Base-by-base conservation (phyloP, 1,140 invertebrate species). In the Rhyzopertha dominica region DNA sequence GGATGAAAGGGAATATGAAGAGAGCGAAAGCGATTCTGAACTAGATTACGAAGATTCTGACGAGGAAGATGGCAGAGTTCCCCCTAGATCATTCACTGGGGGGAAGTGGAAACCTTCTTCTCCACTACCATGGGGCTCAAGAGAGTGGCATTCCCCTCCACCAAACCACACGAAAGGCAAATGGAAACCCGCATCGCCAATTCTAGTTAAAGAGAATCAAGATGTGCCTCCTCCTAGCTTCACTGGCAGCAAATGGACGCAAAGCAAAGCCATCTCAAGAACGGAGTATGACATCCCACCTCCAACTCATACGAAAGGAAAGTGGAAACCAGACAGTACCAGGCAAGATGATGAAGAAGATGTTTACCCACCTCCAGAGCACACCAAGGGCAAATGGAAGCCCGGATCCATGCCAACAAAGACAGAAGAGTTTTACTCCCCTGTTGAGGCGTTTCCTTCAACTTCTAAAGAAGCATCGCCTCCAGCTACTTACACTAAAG, bases 111-210 rank as follows among this genome's bases (percentile, higher is more conserved):
- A 72, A 54, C 67, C 70, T 3, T 48, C 56, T 5, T 62, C 59
- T 5, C 58, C 55, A 29, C 63, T 71, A 34, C 62, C 65, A 30
- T 68, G 71, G 47, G 22, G 38, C 28, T 34, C 14, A 10, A 39
- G 19, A 9, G 59, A 62, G 14, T 68, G 68, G 53, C 56, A 46
- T n/a, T 49, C 70, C n/a, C 73, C 74, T 47, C 79, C 81, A 17
- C 70, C 75, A 4, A 72, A 73, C 26, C 77, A 85, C 52, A 86
- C 81, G 0, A 82, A 82, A 35, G 83, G 84, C 2, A 87, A 87
- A 66, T 87, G 85, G 81, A 72, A 52, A n/a, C n/a, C n/a, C n/a
- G n/a, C n/a, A n/a, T n/a, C n/a, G n/a, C n/a, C n/a, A n/a, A n/a
- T n/a, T n/a, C n/a, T n/a, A n/a, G n/a, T n/a, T n/a, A n/a, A 43